Conservation (phyloP, 2,113 vertebrate species). For the Phycodurus eques region DNA sequence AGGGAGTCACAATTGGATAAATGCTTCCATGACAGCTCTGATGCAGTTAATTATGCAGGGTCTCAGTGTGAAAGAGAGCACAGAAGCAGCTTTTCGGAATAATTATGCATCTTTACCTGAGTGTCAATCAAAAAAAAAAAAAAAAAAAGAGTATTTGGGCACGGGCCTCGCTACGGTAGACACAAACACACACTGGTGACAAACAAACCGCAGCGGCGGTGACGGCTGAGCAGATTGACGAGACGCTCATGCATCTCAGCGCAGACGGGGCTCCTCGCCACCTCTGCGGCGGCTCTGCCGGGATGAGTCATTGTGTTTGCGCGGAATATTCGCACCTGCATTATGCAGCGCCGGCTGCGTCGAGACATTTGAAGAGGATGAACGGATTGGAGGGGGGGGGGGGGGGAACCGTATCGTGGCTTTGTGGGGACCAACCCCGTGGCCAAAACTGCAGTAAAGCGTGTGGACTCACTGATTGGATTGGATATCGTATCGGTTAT, state of each 20-base stretch:
- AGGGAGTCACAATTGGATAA: background rate
- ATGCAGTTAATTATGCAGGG: background rate
- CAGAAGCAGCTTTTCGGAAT: background rate
- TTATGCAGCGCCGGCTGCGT: background rate
- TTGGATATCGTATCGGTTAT: background rate
- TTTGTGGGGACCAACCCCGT: no score
- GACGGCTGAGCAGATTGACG: conserved; percentile 4
- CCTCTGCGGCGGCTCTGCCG: background rate
- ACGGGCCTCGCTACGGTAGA: background rate
- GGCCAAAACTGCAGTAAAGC: background rate
- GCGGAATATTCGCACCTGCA: conserved; percentile 9
- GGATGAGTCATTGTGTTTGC: conserved; percentile 12
- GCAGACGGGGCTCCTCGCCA: conserved; percentile 4
- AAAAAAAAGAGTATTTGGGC: background rate
- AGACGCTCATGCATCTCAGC: conserved; percentile 2
- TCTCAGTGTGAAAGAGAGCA: background rate
- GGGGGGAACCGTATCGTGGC: no score
- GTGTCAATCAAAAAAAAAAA: background rate
- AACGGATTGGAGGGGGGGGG: background rate
- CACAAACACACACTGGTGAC: background rate
- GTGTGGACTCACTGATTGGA: background rate
- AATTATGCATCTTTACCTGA: background rate
- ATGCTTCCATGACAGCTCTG: background rate
- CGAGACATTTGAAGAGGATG: background rate
- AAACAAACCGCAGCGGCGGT: background rate